Conservation (phyloP, 2,113 vertebrate genomes). For the Oreocharis arfaki region DNA sequence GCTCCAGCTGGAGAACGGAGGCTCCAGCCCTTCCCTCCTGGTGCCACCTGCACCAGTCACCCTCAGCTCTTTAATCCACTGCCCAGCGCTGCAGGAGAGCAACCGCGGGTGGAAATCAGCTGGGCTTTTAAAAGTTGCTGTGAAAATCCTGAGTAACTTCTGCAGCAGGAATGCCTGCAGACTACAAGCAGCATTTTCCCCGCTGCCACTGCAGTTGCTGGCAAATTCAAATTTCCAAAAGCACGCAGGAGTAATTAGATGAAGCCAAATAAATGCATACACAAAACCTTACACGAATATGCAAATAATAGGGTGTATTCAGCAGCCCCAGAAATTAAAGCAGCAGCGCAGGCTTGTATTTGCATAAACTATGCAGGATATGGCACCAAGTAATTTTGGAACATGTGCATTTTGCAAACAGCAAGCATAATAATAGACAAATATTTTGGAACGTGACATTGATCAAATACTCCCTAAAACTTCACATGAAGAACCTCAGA, state of each 20-base stretch:
- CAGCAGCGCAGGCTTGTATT: background rate
- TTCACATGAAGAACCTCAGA: background rate
- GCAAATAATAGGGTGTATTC: slow-evolving; percentile 39
- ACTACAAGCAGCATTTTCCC: background rate
- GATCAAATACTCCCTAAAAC: background rate
- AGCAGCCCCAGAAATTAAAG: slow-evolving; percentile 3
- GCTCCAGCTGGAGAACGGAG: background rate
- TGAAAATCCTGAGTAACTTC: background rate
- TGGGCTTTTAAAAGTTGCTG: slow-evolving; percentile 9
- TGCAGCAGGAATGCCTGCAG: slow-evolving; percentile 7
- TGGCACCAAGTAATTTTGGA: background rate
- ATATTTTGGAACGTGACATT: background rate
- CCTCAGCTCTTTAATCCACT: background rate
- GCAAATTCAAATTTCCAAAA: slow-evolving; percentile 47
- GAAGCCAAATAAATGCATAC: slow-evolving; percentile 28
- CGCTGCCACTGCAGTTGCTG: background rate
- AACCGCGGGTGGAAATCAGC: background rate
- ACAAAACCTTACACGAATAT: slow-evolving; percentile 12
- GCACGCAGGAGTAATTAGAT: slow-evolving; percentile 13
- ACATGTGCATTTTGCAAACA: background rate
- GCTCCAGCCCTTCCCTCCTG: background rate
- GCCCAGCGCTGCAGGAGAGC: background rate
- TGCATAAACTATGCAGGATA: slow-evolving; percentile 38
- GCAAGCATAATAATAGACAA: background rate
- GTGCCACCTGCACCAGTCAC: background rate